Conservation (phyloP, 2,888 invertebrate genomes). For the Pocota personata region DNA sequence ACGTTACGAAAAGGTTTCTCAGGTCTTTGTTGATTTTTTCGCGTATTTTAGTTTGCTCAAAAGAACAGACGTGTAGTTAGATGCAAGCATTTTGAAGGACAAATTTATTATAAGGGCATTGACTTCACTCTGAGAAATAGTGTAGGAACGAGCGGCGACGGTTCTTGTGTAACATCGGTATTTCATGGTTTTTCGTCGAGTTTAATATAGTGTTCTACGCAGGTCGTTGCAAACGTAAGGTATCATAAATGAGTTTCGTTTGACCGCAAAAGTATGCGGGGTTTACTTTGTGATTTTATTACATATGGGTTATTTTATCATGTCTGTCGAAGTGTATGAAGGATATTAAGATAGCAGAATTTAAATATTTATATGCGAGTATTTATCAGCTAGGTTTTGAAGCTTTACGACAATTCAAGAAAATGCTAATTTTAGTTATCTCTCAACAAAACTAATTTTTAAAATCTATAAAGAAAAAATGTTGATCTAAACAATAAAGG, state of each 20-base stretch:
- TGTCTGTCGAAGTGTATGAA: background rate
- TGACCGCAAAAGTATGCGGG: constrained; percentile 47
- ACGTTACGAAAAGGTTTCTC: constrained; percentile 21
- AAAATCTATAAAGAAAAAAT: too few species aligned
- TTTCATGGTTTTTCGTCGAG: constrained; percentile 37
- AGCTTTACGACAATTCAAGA: too few species aligned
- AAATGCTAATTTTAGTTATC: too few species aligned
- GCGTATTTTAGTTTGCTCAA: constrained; percentile 51
- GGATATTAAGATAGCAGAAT: background rate
- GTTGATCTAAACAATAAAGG: too few species aligned
- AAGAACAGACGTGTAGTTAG: constrained; percentile 48
- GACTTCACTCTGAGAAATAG: constrained; percentile 32
- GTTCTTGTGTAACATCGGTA: constrained; percentile 26
- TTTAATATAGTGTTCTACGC: constrained; percentile 5
- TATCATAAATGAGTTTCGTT: constrained; percentile 41
- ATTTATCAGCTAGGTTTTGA: too few species aligned
- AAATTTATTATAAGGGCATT: constrained; percentile 70
- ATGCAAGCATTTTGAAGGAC: constrained; percentile 67
- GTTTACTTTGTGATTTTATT: constrained; percentile 53
- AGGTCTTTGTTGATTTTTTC: constrained; percentile 56
- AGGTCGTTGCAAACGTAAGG: background rate
- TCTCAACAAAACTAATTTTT: too few species aligned
- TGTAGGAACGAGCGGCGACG: constrained; percentile 38
- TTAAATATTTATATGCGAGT: too few species aligned
- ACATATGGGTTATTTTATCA: constrained; percentile 21